These are phyloP conservation scores for Sesia apiformis DNA, from an alignment of 2,888 invertebrate species.

Conservation along the genomic window DNA sequence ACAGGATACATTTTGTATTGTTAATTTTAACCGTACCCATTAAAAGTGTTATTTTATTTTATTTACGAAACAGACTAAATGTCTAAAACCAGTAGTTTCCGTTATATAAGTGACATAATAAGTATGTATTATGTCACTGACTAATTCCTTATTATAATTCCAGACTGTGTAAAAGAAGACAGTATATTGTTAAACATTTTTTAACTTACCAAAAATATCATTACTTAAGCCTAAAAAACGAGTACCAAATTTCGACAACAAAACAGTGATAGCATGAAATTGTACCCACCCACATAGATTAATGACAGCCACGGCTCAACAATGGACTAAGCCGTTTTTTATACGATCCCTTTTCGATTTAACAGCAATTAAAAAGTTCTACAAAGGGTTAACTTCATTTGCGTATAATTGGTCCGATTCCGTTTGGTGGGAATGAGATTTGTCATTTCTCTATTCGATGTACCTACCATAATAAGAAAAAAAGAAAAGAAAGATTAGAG, in stretches of 20 bases:
- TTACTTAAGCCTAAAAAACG: background rate
- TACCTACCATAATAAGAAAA: background rate
- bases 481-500: no score
- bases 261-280: constrained; percentile 3
- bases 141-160: no score
- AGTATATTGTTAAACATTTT: no score
- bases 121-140: no score
- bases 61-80: no score
- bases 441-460: background rate
- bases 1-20: no score
- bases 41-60: no score
- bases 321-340: constrained; percentile 43
- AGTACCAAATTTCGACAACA: background rate
- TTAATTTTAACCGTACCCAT: no score
- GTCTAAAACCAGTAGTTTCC: no score
- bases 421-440: constrained; percentile 16
- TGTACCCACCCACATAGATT: constrained; percentile 59
- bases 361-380: constrained; percentile 71
- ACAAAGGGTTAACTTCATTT: constrained; percentile 61
- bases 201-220: background rate
- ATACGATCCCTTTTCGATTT: constrained; percentile 60
- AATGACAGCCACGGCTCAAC: constrained; percentile 41
- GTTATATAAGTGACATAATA: no score
- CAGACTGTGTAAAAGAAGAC: no score
- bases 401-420: constrained; percentile 52